These are phyloP conservation scores for Amblyjoppa proteus DNA, from an alignment of 2,888 invertebrate genomes.

Conservation along the genomic window DNA sequence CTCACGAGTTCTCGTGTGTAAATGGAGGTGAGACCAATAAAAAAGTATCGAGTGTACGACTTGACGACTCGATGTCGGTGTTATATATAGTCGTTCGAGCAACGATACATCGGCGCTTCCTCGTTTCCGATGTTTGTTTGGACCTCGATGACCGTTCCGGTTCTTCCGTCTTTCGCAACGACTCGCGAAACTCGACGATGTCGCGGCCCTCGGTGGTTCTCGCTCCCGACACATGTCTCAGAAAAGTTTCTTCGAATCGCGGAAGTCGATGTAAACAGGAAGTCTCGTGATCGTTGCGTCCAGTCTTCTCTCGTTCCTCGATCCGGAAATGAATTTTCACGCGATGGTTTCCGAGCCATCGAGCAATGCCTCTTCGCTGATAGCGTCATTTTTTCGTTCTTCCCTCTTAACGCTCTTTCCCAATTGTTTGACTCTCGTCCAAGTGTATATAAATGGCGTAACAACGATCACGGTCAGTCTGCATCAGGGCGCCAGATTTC, in stretches of 20 bases:
- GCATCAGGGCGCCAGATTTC: constrained; percentile 44
- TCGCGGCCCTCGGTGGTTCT: not conserved
- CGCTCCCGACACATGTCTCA: not conserved
- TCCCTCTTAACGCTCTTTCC: constrained; percentile 24
- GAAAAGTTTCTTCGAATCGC: constrained; percentile 21
- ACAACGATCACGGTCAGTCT: constrained; percentile 59
- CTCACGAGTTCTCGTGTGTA: constrained; percentile 38
- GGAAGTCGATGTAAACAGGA: constrained; percentile 35
- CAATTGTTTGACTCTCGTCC: constrained; percentile 40
- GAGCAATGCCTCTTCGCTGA: constrained; percentile 2
- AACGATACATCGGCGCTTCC: not conserved
- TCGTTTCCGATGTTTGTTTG: constrained; percentile 31
- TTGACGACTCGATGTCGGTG: constrained; percentile 24
- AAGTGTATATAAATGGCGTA: constrained; percentile 68
- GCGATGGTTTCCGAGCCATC: not conserved
- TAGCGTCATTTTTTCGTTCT: not conserved
- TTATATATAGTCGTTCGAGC: constrained; percentile 66
- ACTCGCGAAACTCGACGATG: not conserved
- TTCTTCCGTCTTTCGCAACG: constrained; percentile 49
- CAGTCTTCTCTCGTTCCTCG: not conserved
- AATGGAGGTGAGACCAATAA: constrained; percentile 27
- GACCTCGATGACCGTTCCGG: constrained; percentile 38
- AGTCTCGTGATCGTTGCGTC: not conserved
- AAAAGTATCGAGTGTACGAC: constrained; percentile 43
- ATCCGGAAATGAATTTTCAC: constrained; percentile 16